phyloP scores from a whole-genome alignment of 53 echinoderm and acorn worm genomes.

The Arbacia lixula region DNA sequence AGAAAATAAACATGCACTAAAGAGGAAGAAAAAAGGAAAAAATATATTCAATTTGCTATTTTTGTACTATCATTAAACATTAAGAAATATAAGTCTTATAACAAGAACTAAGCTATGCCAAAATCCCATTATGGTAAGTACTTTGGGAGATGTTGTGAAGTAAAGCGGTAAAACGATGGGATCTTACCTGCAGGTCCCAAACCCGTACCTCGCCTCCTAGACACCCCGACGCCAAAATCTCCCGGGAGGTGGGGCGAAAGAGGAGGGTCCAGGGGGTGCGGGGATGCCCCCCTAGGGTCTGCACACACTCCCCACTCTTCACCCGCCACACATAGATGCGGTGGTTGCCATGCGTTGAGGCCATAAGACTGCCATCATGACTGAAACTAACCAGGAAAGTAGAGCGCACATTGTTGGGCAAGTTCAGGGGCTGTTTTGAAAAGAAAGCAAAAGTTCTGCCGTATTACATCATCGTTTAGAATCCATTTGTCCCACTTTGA shows the following conservation, averaged over 20 bases:
- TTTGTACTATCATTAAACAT: too few species aligned
- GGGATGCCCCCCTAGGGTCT: conserved; percentile 91
- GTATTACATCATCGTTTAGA: neutral
- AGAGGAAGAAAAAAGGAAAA: too few species aligned
- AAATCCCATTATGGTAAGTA: neutral
- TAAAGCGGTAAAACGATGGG: neutral
- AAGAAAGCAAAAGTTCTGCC: neutral
- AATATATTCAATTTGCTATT: too few species aligned
- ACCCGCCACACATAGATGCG: conserved; percentile 80
- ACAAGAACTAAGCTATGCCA: neutral
- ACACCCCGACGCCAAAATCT: conserved; percentile 94
- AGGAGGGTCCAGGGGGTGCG: conserved; percentile 93
- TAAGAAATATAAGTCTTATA: neutral
- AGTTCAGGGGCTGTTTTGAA: conserved; percentile 66
- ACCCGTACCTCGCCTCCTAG: conserved; percentile 93
- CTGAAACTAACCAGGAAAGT: conserved; percentile 94
- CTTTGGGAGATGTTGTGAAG: neutral
- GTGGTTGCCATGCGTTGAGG: conserved; percentile 96
- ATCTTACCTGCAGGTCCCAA: conserved; percentile 94
- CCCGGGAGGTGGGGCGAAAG: conserved; percentile 96
- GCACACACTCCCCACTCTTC: conserved; percentile 75
- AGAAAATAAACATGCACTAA: too few species aligned
- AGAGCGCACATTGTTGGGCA: conserved; percentile 72
- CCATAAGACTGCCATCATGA: conserved; percentile 82
- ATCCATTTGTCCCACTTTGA: neutral